These are phyloP conservation scores for Bujurquina vittata DNA, from an alignment of 2,113 vertebrate species.

Conservation along the genomic window DNA sequence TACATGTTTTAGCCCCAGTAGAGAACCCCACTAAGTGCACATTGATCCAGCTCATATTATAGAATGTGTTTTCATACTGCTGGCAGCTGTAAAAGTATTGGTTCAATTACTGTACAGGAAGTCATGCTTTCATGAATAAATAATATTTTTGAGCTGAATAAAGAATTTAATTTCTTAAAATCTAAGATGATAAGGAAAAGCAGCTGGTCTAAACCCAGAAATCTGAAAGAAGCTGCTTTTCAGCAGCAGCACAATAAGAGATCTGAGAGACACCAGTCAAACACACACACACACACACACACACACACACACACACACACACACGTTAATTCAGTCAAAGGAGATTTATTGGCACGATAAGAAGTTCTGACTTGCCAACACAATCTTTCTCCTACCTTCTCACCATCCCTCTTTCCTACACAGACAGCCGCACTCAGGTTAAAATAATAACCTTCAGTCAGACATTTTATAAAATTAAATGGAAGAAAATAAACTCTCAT, in stretches of 20 bases:
- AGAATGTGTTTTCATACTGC: background rate
- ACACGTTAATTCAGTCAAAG: constrained; percentile 24
- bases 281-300: constrained; percentile 13
- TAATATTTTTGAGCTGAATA: constrained; percentile 9
- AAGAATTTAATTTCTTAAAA: constrained; percentile 5
- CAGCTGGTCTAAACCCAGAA: constrained; percentile 20
- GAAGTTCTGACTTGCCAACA: constrained; percentile 1
- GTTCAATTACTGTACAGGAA: constrained; percentile 8
- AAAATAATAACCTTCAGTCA: background rate
- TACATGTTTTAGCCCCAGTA: background rate
- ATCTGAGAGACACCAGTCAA: background rate
- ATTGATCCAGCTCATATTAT: background rate
- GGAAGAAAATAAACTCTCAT: background rate
- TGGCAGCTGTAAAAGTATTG: background rate
- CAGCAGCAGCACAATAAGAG: constrained; percentile 16
- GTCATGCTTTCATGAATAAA: background rate
- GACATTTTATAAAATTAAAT: background rate
- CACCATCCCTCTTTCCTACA: background rate
- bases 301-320: background rate
- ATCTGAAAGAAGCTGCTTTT: background rate
- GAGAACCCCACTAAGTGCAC: background rate
- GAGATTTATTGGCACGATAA: constrained; percentile 37
- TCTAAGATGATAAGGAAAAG: constrained; percentile 20
- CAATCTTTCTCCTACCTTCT: background rate
- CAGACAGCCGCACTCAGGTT: background rate